phyloP scores from a whole-genome alignment of 2,113 vertebrate species.

The Strigops habroptila region DNA sequence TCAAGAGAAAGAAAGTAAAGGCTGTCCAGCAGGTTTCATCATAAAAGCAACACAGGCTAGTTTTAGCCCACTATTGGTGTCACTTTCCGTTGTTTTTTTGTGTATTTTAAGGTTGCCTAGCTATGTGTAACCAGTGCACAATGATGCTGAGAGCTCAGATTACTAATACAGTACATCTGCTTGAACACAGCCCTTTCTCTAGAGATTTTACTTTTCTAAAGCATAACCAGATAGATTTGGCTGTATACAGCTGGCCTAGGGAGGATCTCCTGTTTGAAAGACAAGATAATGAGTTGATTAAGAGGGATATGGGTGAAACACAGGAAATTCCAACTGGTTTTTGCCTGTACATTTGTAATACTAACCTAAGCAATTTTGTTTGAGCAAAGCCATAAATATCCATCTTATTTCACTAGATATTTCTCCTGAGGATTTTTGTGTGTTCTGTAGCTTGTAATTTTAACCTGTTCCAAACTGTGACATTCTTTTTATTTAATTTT shows the following conservation, averaged over 20 bases:
- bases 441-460: background rate
- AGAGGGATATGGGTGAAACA: background rate
- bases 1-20: background rate
- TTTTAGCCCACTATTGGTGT: background rate
- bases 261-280: background rate
- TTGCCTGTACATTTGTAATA: background rate
- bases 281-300: background rate
- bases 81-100: background rate
- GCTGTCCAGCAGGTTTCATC: background rate
- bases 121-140: background rate
- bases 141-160: background rate
- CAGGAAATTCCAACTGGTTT: background rate
- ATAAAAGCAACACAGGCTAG: background rate
- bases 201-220: background rate
- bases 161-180: conserved; percentile 12
- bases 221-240: background rate
- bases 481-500: background rate
- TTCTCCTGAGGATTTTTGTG: background rate
- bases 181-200: background rate
- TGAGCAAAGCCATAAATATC: background rate
- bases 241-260: background rate
- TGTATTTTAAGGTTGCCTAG: conserved; percentile 32
- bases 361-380: background rate
- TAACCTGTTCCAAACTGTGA: background rate
- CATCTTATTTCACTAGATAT: background rate